Conservation (phyloP, 2,113 vertebrate genomes). For the Chiloscyllium plagiosum region DNA sequence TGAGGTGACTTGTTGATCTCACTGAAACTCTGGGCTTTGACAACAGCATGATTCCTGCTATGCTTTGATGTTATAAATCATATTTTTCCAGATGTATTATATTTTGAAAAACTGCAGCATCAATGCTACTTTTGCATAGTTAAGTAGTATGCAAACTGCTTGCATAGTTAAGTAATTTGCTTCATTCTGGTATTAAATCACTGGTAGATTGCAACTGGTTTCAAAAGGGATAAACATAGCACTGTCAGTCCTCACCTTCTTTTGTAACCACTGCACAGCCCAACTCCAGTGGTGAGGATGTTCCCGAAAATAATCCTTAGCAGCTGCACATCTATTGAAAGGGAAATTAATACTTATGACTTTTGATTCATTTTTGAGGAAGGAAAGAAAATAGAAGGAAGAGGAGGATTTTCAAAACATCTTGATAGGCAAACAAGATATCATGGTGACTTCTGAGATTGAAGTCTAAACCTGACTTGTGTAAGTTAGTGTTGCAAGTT, state of each 20-base stretch:
- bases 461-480: not conserved
- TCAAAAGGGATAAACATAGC: not conserved
- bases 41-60: not conserved
- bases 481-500: not conserved
- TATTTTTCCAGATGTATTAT: not conserved
- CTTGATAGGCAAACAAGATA: not conserved
- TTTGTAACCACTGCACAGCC: conserved; percentile 98
- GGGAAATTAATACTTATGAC: not conserved
- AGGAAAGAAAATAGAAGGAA: not conserved
- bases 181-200: not conserved
- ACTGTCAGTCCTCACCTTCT: conserved; percentile 66
- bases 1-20: not conserved
- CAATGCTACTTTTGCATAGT: not conserved
- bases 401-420: not conserved
- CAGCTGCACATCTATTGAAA: conserved; percentile 74
- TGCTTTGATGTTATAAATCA: not conserved
- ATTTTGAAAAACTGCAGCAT: not conserved
- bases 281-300: conserved; percentile 96
- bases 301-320: conserved; percentile 98
- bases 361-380: not conserved
- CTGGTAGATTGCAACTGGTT: not conserved
- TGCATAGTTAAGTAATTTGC: not conserved
- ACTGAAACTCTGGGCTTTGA: not conserved
- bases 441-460: not conserved
- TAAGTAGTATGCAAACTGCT: too few species aligned